These are phyloP conservation scores for Stenodema calcarata DNA, from an alignment of 2,888 invertebrate species.

Conservation along the genomic window DNA sequence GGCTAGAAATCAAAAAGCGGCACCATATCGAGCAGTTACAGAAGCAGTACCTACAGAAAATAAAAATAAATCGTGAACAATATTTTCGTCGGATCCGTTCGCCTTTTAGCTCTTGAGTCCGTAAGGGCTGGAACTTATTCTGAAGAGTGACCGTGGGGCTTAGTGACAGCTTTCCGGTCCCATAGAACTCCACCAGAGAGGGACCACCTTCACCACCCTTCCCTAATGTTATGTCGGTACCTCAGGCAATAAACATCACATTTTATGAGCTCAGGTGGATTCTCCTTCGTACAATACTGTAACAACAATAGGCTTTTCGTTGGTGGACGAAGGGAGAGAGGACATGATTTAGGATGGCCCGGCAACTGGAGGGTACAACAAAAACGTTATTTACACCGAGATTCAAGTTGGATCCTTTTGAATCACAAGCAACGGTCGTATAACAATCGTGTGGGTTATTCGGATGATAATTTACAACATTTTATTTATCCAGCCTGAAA, in stretches of 20 bases:
- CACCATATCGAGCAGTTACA: neutral
- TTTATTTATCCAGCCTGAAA: too few relatives aligned
- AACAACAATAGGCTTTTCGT: constrained; percentile 13
- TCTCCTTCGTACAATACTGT: constrained; percentile 7
- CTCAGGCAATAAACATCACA: constrained; percentile 26
- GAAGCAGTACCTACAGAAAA: neutral
- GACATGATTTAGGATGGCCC: constrained; percentile 17
- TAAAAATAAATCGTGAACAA: neutral
- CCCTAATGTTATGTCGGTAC: neutral
- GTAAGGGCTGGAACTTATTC: neutral
- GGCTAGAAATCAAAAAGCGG: too few relatives aligned
- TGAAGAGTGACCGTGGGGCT: neutral
- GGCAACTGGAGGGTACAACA: neutral
- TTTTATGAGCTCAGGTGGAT: constrained; percentile 22
- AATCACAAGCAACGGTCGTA: neutral
- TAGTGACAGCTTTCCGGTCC: neutral
- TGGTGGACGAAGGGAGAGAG: neutral
- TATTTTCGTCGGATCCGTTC: neutral
- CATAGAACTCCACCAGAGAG: neutral
- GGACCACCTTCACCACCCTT: neutral
- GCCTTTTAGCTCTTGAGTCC: constrained; percentile 6
- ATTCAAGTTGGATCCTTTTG: neutral
- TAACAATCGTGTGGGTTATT: neutral
- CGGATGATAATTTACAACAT: too few relatives aligned
- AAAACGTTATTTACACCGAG: constrained; percentile 3